A percentile compares a stretch with the other conserved stretches of the same genome.
These are phyloP conservation scores for Drosophila antonietae DNA, from an alignment of 2,888 invertebrate genomes.

Conservation along the genomic window DNA sequence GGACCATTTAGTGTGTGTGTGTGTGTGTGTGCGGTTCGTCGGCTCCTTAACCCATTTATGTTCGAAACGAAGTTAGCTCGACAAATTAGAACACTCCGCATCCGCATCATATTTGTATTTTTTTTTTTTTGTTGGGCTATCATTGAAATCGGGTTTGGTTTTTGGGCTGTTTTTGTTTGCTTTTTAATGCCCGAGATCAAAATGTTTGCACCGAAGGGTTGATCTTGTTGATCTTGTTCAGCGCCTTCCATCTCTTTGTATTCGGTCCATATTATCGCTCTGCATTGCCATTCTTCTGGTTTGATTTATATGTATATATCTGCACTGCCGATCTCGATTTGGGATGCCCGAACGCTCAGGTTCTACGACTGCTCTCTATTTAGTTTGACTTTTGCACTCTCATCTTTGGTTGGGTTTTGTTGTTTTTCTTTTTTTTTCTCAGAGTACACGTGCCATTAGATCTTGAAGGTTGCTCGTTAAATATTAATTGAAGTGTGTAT, in stretches of 20 bases:
- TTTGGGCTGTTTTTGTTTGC: conserved; percentile 59
- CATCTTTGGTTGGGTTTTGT: conserved; percentile 32
- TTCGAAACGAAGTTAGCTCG: conserved; percentile 55
- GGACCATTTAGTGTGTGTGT: conserved; percentile 68
- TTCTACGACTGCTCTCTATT: conserved; percentile 65
- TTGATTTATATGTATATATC: conserved; percentile 63
- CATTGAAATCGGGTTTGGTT: conserved; percentile 67
- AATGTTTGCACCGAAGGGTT: conserved; percentile 81
- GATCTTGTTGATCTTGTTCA: conserved; percentile 66
- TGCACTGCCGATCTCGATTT: conserved; percentile 61
- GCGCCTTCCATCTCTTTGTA: conserved; percentile 9
- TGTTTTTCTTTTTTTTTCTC: conserved; percentile 1
- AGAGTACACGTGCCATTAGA: conserved; percentile 64
- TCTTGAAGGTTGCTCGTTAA: background rate
- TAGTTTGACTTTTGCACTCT: conserved; percentile 82
- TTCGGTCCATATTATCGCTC: conserved; percentile 25
- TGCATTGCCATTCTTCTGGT: conserved; percentile 32
- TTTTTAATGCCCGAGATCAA: conserved; percentile 68
- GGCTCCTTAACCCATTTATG: conserved; percentile 76
- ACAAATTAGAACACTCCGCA: conserved; percentile 79
- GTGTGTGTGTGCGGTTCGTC: conserved; percentile 48
- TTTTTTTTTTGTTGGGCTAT: conserved; percentile 68
- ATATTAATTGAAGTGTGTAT: conserved; percentile 3
- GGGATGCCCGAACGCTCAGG: conserved; percentile 59
- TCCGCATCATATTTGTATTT: conserved; percentile 54